These are phyloP conservation scores for Microctenopoma steveboyesi DNA, from an alignment of 2,797 vertebrate species.

Conservation along the genomic window DNA sequence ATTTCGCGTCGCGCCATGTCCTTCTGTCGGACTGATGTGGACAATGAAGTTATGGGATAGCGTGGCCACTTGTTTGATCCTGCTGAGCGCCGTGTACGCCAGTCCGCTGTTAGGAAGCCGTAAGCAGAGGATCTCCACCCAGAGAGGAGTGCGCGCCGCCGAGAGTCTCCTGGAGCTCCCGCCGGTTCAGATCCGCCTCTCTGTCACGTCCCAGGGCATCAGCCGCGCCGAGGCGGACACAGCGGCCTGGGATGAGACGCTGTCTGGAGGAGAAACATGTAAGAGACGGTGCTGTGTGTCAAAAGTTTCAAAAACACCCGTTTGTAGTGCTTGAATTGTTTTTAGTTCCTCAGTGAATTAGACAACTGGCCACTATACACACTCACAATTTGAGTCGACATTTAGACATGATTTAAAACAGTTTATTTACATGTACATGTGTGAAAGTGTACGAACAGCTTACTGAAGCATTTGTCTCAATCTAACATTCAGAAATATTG, in stretches of 20 bases:
- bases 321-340: background rate
- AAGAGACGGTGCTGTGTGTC: slow-evolving; percentile 26
- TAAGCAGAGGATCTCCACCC: slow-evolving; percentile 22
- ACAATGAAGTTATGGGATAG: slow-evolving; percentile 85
- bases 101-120: slow-evolving; percentile 44
- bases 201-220: slow-evolving; percentile 30
- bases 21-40: slow-evolving; percentile 65
- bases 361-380: background rate
- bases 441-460: background rate
- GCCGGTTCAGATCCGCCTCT: slow-evolving; percentile 52
- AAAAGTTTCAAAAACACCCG: background rate
- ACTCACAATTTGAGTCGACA: background rate
- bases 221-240: slow-evolving; percentile 11
- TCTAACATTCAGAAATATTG: background rate
- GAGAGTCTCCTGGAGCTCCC: slow-evolving; percentile 67
- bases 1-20: slow-evolving; percentile 69
- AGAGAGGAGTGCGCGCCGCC: slow-evolving; percentile 42
- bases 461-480: background rate
- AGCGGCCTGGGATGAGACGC: slow-evolving; percentile 19
- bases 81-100: slow-evolving; percentile 69
- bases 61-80: slow-evolving; percentile 77
- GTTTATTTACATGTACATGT: background rate
- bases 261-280: slow-evolving; percentile 53
- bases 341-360: background rate
- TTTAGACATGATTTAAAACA: background rate